Evolutionary conservation across 2,113 vertebrate genomes (phyloP).

Genomic region (Thymallus thymallus): DNA sequence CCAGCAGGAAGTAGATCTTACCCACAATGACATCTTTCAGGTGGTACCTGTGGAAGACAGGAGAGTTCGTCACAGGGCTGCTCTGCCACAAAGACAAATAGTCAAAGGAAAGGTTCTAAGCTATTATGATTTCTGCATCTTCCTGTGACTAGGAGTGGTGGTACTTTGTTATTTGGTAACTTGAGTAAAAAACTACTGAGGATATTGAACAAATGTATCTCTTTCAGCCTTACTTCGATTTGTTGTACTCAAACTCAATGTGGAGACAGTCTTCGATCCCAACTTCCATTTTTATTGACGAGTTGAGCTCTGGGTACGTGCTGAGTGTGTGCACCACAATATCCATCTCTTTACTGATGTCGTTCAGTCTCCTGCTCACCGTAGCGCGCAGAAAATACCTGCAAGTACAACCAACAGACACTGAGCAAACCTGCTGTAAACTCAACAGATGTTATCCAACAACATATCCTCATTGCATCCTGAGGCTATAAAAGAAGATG

Average conservation of each 20-base stretch:
- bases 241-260: conserved; percentile 99
- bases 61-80: background rate
- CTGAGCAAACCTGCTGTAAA: background rate
- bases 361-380: conserved; percentile 90
- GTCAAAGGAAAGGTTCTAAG: background rate
- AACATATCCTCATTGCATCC: background rate
- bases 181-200: background rate
- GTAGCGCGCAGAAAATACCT: conserved; percentile 98
- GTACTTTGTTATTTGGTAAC: background rate
- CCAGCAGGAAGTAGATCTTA: conserved; percentile 97
- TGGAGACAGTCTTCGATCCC: conserved; percentile 98
- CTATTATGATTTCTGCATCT: background rate
- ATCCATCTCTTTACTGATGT: conserved; percentile 95
- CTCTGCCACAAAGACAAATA: too few relatives aligned
- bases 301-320: conserved; percentile 94
- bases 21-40: conserved; percentile 97
- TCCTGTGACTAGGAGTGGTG: background rate
- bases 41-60: conserved; percentile 81
- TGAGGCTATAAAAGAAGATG: too few relatives aligned
- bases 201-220: background rate
- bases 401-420: conserved; percentile 21
- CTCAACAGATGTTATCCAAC: background rate
- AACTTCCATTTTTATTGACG: conserved; percentile 98
- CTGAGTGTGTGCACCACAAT: conserved; percentile 95
- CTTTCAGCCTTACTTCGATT: conserved; percentile 87